These are phyloP conservation scores for Drosophila tropicalis DNA, from an alignment of 1,140 invertebrate genomes.

Conservation along the genomic window DNA sequence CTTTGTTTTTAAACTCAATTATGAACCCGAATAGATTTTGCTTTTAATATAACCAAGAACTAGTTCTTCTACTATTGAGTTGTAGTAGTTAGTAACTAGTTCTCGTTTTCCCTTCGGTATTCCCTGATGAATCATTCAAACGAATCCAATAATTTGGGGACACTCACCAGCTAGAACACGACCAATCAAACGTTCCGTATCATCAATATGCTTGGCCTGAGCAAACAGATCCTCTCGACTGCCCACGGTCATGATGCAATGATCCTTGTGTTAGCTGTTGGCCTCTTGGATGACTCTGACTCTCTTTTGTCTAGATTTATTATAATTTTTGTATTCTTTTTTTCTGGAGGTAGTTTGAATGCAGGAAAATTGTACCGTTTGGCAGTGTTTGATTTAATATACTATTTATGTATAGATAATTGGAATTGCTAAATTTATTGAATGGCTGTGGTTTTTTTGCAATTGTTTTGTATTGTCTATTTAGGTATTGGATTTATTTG, in stretches of 20 bases:
- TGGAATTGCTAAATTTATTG: slow-evolving; percentile 43
- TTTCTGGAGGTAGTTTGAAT: background rate
- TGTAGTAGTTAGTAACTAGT: too few species aligned
- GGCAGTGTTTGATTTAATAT: slow-evolving; percentile 19
- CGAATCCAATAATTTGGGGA: too few species aligned
- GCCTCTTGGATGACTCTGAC: background rate
- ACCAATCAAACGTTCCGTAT: slow-evolving; percentile 78
- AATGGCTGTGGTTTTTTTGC: slow-evolving; percentile 20
- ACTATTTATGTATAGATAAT: background rate
- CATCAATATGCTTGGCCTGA: slow-evolving; percentile 76
- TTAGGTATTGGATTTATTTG: slow-evolving; percentile 23
- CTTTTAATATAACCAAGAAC: too few species aligned
- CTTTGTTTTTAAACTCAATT: too few species aligned
- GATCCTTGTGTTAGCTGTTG: background rate
- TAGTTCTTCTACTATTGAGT: too few species aligned
- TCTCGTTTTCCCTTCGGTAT: too few species aligned
- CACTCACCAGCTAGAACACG: slow-evolving; percentile 79
- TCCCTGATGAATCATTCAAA: too few species aligned
- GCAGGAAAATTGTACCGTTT: slow-evolving; percentile 13
- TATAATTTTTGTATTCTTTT: background rate
- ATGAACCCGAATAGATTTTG: too few species aligned
- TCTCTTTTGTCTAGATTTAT: background rate
- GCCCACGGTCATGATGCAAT: slow-evolving; percentile 70
- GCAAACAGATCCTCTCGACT: slow-evolving; percentile 80
- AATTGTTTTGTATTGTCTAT: slow-evolving; percentile 31